These are phyloP conservation scores for Oconnorella tubifera DNA, from an alignment of 2,888 invertebrate species.

Conservation along the genomic window DNA sequence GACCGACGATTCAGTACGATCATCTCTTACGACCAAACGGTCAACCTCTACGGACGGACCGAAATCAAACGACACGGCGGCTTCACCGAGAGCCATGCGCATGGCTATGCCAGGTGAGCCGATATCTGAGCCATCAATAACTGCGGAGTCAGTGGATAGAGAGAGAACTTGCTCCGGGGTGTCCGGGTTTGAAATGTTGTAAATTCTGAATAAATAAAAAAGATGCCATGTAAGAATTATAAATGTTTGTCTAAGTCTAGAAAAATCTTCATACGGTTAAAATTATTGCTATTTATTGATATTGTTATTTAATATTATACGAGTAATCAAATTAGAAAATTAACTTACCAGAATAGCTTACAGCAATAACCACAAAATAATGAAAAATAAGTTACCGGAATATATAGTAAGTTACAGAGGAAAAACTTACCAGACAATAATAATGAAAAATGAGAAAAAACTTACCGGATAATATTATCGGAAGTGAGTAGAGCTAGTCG, in stretches of 20 bases:
- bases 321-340: too few species aligned
- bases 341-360: too few species aligned
- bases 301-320: too few species aligned
- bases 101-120: conserved; percentile 1
- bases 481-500: conserved; percentile 77
- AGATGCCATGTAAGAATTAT: neutral
- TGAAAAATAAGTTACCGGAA: too few species aligned
- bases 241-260: too few species aligned
- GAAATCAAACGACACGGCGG: conserved; percentile 82
- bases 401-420: too few species aligned
- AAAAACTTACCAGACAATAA: too few species aligned
- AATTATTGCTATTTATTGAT: too few species aligned
- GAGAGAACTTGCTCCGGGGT: neutral
- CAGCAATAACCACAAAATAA: too few species aligned
- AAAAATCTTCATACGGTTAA: too few species aligned
- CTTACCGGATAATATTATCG: conserved; percentile 78
- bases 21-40: neutral
- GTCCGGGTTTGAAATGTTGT: conserved; percentile 6
- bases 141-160: neutral
- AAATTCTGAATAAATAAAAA: conserved; percentile 14
- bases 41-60: conserved; percentile 59
- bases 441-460: too few species aligned
- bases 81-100: conserved; percentile 69
- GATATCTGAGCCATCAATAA: neutral
- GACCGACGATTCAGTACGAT: conserved; percentile 9